Evolutionary conservation across 2,113 vertebrate species (phyloP).

Genomic region (Oenanthe melanoleuca): DNA sequence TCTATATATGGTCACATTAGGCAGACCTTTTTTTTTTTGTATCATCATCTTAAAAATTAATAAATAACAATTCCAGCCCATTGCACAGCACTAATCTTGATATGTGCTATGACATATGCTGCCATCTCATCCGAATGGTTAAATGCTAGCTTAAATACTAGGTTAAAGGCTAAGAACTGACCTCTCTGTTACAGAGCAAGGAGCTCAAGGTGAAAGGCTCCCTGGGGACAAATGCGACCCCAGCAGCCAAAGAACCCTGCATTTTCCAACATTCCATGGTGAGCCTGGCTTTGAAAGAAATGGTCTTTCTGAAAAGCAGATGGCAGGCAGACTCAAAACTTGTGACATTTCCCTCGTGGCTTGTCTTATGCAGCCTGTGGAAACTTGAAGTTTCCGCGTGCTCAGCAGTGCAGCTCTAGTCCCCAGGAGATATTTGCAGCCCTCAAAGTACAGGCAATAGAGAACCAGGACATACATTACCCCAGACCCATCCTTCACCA

Average conservation of each 20-base stretch:
- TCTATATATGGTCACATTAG: not conserved
- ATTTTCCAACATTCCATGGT: not conserved
- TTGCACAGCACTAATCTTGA: not conserved
- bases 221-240: not conserved
- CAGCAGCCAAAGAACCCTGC: rapidly evolving
- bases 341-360: not conserved
- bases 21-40: not conserved
- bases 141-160: not conserved
- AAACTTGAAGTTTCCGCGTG: not conserved
- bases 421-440: not conserved
- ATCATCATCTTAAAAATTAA: not conserved
- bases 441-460: not conserved
- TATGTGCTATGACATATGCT: not conserved
- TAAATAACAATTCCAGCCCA: not conserved
- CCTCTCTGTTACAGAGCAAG: not conserved
- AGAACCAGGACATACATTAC: not conserved
- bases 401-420: not conserved
- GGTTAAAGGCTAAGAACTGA: not conserved
- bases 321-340: not conserved
- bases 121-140: not conserved
- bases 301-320: not conserved
- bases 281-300: not conserved
- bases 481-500: not conserved
- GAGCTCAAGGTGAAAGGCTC: not conserved
- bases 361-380: not conserved